A percentile compares a stretch with the other conserved stretches of the same genome.
phyloP scores from a whole-genome alignment of 2,113 vertebrate species.

The Prionailurus bengalensis region DNA sequence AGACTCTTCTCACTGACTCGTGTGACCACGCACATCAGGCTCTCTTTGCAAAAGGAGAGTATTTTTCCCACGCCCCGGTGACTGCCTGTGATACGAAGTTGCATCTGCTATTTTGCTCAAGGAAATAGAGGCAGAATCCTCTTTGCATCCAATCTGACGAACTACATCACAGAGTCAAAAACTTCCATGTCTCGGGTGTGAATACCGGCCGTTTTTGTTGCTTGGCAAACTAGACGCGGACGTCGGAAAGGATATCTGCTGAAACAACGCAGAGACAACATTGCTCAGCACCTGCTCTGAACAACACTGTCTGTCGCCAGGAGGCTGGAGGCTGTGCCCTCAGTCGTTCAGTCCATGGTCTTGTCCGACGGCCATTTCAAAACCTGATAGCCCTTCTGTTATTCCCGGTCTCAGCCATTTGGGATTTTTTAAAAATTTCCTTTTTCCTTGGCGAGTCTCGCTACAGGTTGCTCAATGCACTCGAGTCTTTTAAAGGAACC shows the following conservation, averaged over 20 bases:
- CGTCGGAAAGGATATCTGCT: not conserved
- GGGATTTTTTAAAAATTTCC: not conserved
- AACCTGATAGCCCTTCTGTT: not conserved
- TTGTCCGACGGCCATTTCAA: not conserved
- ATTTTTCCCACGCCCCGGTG: not conserved
- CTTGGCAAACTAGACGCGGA: not conserved
- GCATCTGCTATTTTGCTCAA: not conserved
- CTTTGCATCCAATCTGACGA: not conserved
- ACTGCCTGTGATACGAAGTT: too few species aligned
- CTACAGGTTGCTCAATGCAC: not conserved
- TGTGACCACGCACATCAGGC: not conserved
- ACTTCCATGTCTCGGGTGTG: not conserved
- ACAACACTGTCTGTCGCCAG: not conserved
- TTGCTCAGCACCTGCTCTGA: too few species aligned
- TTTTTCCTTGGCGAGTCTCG: not conserved
- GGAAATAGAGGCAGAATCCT: not conserved
- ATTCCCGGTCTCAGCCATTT: not conserved
- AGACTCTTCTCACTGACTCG: not conserved
- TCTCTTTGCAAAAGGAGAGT: not conserved
- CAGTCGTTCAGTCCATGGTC: accelerated
- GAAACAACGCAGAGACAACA: not conserved
- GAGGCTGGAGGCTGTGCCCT: not conserved
- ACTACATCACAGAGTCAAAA: not conserved
- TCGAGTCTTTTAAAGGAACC: not conserved
- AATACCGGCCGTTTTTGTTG: not conserved